phyloP scores from a whole-genome alignment of 2,797 vertebrate species.

The Chromobotia macracanthus region DNA sequence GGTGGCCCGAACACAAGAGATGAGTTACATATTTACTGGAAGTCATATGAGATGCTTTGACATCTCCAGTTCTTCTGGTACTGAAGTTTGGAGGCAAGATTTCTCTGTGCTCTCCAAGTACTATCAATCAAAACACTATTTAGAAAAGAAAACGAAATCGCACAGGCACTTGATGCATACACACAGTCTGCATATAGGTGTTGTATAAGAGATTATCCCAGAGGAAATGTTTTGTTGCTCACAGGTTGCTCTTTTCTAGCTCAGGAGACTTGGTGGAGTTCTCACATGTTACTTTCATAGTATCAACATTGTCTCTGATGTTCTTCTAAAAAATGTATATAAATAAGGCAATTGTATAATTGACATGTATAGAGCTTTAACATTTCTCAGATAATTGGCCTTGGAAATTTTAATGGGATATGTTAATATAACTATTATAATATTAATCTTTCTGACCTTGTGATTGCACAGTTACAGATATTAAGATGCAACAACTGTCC shows the following conservation, averaged over 20 bases:
- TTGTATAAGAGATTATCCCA: too few relatives aligned
- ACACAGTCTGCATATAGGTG: background rate
- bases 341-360: too few relatives aligned
- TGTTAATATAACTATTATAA: background rate
- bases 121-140: slow-evolving; percentile 1
- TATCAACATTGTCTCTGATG: too few relatives aligned
- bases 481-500: background rate
- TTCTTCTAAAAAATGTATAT: too few relatives aligned
- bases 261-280: too few relatives aligned
- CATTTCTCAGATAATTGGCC: too few relatives aligned
- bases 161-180: background rate
- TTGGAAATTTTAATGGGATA: background rate
- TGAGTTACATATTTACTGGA: slow-evolving; percentile 39
- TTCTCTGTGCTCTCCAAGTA: slow-evolving; percentile 10
- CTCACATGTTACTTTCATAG: too few relatives aligned
- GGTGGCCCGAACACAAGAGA: slow-evolving; percentile 40
- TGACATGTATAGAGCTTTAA: too few relatives aligned
- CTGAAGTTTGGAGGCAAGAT: slow-evolving; percentile 15
- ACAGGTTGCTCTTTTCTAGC: too few relatives aligned
- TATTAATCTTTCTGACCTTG: background rate
- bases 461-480: background rate
- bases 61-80: slow-evolving; percentile 9
- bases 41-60: slow-evolving; percentile 32
- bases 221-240: too few relatives aligned
- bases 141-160: background rate